These are phyloP conservation scores for Drosophila tristis DNA, from an alignment of 1,140 invertebrate genomes.

Conservation along the genomic window DNA sequence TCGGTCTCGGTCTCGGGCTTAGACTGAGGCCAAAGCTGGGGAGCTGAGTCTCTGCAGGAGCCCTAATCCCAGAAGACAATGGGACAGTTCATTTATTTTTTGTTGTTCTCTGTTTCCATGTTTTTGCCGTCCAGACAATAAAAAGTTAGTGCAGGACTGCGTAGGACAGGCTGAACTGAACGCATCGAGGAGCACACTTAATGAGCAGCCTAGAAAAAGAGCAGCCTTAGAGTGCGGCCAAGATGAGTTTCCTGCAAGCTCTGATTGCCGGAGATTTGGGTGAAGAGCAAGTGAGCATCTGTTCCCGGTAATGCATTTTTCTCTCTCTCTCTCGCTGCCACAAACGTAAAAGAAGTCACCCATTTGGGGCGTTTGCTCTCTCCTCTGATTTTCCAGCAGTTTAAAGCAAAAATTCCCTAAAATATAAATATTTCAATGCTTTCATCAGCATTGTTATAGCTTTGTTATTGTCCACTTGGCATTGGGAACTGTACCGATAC, in stretches of 20 bases:
- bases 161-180: slow-evolving; percentile 38
- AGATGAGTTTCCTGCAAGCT: slow-evolving; percentile 40
- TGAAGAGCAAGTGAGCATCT: slow-evolving; percentile 12
- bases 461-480: no score
- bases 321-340: no score
- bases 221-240: slow-evolving; percentile 15
- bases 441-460: no score
- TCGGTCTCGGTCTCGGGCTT: neutral
- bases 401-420: no score
- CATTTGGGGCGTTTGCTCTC: no score
- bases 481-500: slow-evolving; percentile 5
- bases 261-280: neutral
- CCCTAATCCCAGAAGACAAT: slow-evolving; percentile 51
- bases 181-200: slow-evolving; percentile 30
- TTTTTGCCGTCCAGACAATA: slow-evolving; percentile 36
- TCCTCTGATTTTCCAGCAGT: no score
- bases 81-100: slow-evolving; percentile 47
- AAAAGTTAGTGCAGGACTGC: slow-evolving; percentile 45
- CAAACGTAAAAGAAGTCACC: no score
- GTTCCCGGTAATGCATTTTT: neutral
- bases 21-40: slow-evolving; percentile 1
- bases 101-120: slow-evolving; percentile 9
- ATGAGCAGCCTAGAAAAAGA: slow-evolving; percentile 39
- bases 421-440: no score
- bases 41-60: slow-evolving; percentile 18